These are phyloP conservation scores for Dorcus hopei DNA, from an alignment of 2,888 invertebrate species.

Conservation along the genomic window DNA sequence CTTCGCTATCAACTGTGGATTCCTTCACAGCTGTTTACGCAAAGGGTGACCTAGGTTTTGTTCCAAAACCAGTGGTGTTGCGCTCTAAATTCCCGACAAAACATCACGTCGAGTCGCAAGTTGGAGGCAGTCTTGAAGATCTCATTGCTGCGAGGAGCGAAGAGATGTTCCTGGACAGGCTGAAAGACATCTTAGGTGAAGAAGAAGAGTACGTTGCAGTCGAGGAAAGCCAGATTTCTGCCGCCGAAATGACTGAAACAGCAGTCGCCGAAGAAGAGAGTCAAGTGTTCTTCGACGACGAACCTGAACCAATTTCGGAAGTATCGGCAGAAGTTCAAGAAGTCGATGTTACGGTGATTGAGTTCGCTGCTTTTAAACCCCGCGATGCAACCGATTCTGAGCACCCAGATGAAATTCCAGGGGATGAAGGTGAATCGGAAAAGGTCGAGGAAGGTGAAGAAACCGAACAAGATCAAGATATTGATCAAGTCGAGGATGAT, in stretches of 20 bases:
- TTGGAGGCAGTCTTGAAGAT: conserved; percentile 35
- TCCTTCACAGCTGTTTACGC: conserved; percentile 53
- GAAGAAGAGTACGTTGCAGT: conserved; percentile 34
- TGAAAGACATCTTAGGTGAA: conserved; percentile 21
- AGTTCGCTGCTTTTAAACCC: not conserved
- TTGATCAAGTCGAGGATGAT: too few species aligned
- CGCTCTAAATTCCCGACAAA: conserved; percentile 36
- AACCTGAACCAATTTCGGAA: conserved; percentile 11
- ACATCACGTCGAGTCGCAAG: conserved; percentile 35
- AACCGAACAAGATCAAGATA: conserved; percentile 16
- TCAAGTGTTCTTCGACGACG: conserved; percentile 45
- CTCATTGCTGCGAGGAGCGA: conserved; percentile 18
- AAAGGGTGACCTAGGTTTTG: conserved; percentile 65
- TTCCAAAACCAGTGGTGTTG: conserved; percentile 52
- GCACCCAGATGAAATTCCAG: conserved; percentile 1
- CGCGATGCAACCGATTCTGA: not conserved
- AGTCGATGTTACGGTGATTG: conserved; percentile 35
- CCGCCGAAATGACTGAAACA: conserved; percentile 35
- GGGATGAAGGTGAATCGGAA: conserved; percentile 32
- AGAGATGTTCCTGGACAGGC: not conserved
- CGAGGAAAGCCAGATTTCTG: conserved; percentile 41
- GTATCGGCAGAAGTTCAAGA: conserved; percentile 34
- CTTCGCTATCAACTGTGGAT: conserved; percentile 49
- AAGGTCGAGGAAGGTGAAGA: conserved; percentile 37
- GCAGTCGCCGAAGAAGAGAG: conserved; percentile 41